A percentile compares a stretch with the other conserved stretches of the same genome.
Conservation (phyloP, 2,888 invertebrate species). For the Nemurella pictetii region DNA sequence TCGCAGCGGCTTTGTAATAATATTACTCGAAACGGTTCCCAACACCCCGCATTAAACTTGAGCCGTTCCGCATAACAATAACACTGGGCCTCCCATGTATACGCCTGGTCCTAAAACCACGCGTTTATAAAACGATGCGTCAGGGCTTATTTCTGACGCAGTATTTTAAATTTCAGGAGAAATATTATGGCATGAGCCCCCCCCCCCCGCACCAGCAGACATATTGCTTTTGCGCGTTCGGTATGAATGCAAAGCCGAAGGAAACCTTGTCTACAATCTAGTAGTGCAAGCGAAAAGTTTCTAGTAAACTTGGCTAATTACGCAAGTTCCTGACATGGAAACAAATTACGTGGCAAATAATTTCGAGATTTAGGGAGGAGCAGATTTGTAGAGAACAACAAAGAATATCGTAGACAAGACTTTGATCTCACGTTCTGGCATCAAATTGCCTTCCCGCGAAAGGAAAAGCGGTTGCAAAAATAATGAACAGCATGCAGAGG, state of each 20-base stretch:
- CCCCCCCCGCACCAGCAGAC: not conserved
- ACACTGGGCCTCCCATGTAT: not conserved
- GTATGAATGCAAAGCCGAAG: not conserved
- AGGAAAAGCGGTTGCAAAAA: not conserved
- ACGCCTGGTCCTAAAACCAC: not conserved
- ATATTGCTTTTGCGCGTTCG: not conserved
- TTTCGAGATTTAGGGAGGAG: not conserved
- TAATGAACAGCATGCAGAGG: not conserved
- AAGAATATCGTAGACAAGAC: not conserved
- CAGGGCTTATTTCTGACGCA: not conserved
- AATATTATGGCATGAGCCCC: not conserved
- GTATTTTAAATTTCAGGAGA: not conserved
- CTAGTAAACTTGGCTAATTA: not conserved
- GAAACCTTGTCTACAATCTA: not conserved
- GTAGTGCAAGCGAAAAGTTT: not conserved
- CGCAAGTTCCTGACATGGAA: not conserved
- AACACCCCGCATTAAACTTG: not conserved
- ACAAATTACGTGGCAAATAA: not conserved
- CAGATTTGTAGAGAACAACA: not conserved
- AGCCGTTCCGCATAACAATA: not conserved
- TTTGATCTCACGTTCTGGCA: not conserved
- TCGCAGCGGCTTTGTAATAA: not conserved
- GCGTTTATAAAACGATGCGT: not conserved
- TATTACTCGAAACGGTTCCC: no score
- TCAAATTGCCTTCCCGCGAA: not conserved